phyloP scores from a whole-genome alignment of 2,113 vertebrate genomes.

The Brevimyrus niger region DNA sequence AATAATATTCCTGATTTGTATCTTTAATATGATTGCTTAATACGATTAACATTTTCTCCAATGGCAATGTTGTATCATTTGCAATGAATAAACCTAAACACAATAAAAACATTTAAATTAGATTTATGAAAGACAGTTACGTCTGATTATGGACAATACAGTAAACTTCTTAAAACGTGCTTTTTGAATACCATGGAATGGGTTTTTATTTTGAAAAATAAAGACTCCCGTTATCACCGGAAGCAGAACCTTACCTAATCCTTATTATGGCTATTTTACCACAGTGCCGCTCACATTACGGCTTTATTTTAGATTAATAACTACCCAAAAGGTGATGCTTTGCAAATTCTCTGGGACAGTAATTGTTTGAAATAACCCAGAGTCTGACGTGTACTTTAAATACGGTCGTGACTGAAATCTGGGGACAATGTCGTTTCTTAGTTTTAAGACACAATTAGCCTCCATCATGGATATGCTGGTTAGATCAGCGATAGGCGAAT shows the following conservation, averaged over 20 bases:
- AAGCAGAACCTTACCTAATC: constrained; percentile 14
- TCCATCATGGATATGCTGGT: constrained; percentile 39
- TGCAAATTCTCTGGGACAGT: not conserved
- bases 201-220: constrained; percentile 14
- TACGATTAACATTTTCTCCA: not conserved
- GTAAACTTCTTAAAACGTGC: not conserved
- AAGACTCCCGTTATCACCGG: not conserved
- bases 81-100: not conserved
- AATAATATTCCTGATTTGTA: not conserved
- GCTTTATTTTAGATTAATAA: constrained; percentile 7
- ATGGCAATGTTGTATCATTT: not conserved
- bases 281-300: not conserved
- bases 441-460: constrained; percentile 37
- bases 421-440: constrained; percentile 31
- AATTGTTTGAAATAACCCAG: not conserved
- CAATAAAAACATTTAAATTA: not conserved
- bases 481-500: constrained; percentile 36
- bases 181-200: not conserved
- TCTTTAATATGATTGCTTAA: not conserved
- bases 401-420: not conserved
- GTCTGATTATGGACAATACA: not conserved
- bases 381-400: not conserved
- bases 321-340: not conserved
- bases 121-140: not conserved
- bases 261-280: constrained; percentile 8